A percentile compares a stretch with the other conserved stretches of the same genome.
These are phyloP conservation scores for Drosophila robusta DNA, from an alignment of 2,888 invertebrate species.

Conservation along the genomic window DNA sequence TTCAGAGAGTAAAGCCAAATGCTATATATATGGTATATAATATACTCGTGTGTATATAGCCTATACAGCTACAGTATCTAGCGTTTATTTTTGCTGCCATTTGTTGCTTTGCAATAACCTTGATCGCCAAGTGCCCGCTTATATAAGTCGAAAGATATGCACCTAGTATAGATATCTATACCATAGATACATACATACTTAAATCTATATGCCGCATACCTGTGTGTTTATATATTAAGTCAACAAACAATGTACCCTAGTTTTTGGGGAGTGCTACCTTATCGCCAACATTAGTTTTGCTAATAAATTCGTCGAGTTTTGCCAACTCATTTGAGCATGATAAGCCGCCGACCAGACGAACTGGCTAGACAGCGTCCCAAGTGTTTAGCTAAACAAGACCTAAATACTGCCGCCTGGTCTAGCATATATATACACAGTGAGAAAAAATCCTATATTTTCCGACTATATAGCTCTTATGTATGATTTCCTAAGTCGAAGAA, in stretches of 20 bases:
- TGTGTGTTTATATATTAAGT: constrained; percentile 4
- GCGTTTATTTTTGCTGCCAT: constrained; percentile 50
- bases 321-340: constrained; percentile 31
- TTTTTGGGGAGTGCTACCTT: constrained; percentile 1
- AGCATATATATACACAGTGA: not conserved
- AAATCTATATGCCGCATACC: constrained; percentile 2
- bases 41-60: constrained; percentile 15
- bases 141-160: constrained; percentile 45
- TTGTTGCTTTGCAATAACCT: constrained; percentile 48
- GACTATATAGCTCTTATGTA: too few species aligned
- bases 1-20: constrained; percentile 18
- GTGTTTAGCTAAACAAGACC: constrained; percentile 19
- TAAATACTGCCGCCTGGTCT: not conserved
- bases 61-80: constrained; percentile 24
- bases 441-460: too few species aligned
- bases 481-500: too few species aligned
- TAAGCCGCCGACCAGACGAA: constrained; percentile 52
- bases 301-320: constrained; percentile 26
- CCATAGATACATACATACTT: constrained; percentile 1
- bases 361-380: constrained; percentile 52
- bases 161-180: constrained; percentile 5
- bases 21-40: not conserved
- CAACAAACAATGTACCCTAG: constrained; percentile 25
- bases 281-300: constrained; percentile 11
- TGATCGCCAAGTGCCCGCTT: constrained; percentile 54